These are phyloP conservation scores for Gallinago stenura DNA, from an alignment of 2,797 vertebrate species.

Conservation along the genomic window DNA sequence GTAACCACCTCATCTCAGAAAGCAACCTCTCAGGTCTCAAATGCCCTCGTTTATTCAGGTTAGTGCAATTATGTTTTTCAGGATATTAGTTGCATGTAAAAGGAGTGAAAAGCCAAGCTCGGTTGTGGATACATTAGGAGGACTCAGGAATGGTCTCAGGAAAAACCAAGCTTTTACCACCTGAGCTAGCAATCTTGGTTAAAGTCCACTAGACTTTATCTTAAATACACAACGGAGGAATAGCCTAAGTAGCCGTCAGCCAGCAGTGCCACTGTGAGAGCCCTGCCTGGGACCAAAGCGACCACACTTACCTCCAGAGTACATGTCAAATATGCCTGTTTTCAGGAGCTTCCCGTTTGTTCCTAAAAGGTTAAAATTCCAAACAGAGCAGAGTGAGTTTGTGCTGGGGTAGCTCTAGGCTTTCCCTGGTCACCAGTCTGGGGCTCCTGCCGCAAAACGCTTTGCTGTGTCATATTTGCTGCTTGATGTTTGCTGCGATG, in stretches of 20 bases:
- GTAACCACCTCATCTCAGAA: background rate
- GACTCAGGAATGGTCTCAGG: background rate
- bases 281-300: background rate
- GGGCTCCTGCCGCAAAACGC: background rate
- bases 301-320: slow-evolving; percentile 80
- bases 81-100: accelerated
- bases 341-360: slow-evolving; percentile 75
- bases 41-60: background rate
- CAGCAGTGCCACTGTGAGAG: background rate
- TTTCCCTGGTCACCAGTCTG: background rate
- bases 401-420: background rate
- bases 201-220: background rate
- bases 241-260: background rate
- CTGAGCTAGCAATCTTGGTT: background rate
- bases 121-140: background rate
- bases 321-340: slow-evolving; percentile 78
- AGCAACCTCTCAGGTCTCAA: background rate
- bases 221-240: background rate
- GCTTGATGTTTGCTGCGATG: accelerated
- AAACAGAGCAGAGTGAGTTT: background rate
- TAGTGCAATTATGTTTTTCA: background rate
- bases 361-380: slow-evolving; percentile 62
- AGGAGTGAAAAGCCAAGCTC: accelerated
- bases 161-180: background rate
- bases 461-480: background rate